phyloP scores from a whole-genome alignment of 2,113 vertebrate species.

The Ornithorhynchus anatinus region DNA sequence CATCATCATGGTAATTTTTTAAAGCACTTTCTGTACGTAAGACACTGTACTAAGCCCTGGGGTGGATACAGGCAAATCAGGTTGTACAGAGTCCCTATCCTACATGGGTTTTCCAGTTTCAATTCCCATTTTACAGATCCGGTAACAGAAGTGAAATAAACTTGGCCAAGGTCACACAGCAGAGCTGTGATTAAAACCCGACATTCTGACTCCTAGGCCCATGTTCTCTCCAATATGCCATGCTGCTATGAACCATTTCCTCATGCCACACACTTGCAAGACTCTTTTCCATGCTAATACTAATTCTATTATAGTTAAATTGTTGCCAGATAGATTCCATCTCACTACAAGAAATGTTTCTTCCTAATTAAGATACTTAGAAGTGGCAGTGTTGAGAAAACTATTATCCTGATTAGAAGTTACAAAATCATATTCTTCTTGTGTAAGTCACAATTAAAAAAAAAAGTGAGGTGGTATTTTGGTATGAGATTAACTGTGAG shows the following conservation, averaged over 20 bases:
- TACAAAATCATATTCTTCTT: neutral
- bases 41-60: no score
- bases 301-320: conserved; percentile 36
- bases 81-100: no score
- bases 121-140: no score
- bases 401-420: conserved; percentile 25
- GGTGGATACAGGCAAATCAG: no score
- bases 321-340: conserved; percentile 14
- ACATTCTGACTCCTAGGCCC: no score
- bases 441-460: conserved; percentile 7
- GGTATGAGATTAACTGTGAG: neutral
- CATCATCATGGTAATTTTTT: no score
- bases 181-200: no score
- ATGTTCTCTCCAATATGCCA: no score
- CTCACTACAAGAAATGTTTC: conserved; percentile 3
- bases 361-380: conserved; percentile 34
- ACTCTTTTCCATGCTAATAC: conserved; percentile 7
- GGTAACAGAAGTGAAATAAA: no score
- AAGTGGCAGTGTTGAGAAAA: conserved; percentile 37
- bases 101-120: no score
- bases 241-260: neutral
- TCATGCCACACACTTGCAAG: neutral
- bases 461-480: neutral
- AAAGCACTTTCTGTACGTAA: no score
- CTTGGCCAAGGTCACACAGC: no score